A percentile compares a stretch with the other conserved stretches of the same genome.
Evolutionary conservation across 2,113 vertebrate genomes (phyloP).

Genomic region (Ondatra zibethicus): DNA sequence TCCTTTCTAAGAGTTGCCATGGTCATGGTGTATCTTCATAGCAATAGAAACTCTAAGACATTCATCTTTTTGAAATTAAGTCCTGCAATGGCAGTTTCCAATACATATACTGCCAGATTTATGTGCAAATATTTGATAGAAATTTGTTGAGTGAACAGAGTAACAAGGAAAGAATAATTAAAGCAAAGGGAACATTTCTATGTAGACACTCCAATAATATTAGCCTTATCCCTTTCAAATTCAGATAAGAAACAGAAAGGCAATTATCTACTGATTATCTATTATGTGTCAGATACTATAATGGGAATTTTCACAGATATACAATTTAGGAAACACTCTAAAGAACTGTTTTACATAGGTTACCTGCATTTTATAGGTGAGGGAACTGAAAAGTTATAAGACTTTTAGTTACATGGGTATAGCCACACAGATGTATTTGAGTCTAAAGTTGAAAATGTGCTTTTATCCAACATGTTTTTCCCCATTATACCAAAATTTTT

Average conservation of each 20-base stretch:
- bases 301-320: background rate
- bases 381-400: background rate
- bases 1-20: background rate
- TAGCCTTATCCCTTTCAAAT: background rate
- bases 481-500: background rate
- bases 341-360: background rate
- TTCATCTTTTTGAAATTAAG: background rate
- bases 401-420: background rate
- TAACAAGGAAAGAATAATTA: background rate
- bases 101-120: background rate
- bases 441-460: conserved; percentile 4
- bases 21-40: background rate
- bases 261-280: background rate
- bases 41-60: background rate
- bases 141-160: conserved; percentile 11
- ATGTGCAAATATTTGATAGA: background rate
- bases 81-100: background rate
- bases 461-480: background rate
- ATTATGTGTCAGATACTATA: background rate
- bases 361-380: background rate
- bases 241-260: background rate
- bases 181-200: background rate
- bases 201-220: background rate
- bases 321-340: background rate
- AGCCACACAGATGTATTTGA: background rate